Conservation (phyloP, 2,113 vertebrate species). For the Sitta europaea region DNA sequence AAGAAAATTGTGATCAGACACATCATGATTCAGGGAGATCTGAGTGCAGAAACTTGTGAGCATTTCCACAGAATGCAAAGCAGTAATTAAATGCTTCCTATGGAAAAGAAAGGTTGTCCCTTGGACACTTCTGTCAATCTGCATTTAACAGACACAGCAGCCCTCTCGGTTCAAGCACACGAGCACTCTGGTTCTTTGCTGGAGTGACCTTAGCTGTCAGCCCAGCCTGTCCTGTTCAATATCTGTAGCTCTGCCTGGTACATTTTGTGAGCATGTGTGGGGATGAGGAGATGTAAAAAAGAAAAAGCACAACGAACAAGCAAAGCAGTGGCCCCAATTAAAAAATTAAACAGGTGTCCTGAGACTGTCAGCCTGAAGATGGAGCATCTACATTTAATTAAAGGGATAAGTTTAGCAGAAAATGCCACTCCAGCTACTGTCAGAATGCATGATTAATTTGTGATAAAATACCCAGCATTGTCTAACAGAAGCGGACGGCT, state of each 20-base stretch:
- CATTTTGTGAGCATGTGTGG: neutral
- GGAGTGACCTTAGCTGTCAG: conserved; percentile 68
- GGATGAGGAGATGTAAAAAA: neutral
- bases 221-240: conserved; percentile 50
- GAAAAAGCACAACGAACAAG: neutral
- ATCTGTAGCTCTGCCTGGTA: neutral
- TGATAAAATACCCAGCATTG: conserved; percentile 59
- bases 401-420: conserved; percentile 59
- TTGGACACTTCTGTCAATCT: conserved; percentile 60
- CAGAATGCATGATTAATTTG: conserved; percentile 72
- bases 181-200: neutral
- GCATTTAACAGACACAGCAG: conserved; percentile 52
- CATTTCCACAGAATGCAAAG: conserved; percentile 25
- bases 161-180: conserved; percentile 37
- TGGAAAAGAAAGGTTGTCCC: conserved; percentile 47
- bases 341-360: conserved; percentile 54
- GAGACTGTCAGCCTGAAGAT: conserved; percentile 62
- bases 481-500: conserved; percentile 32
- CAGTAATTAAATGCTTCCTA: conserved; percentile 60
- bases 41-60: neutral
- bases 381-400: conserved; percentile 66
- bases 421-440: conserved; percentile 56
- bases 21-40: neutral
- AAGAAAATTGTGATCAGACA: neutral
- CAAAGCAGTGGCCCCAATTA: conserved; percentile 50